Base-by-base conservation (phyloP, 2,797 vertebrate genomes). In the Eulemur rubriventer region DNA sequence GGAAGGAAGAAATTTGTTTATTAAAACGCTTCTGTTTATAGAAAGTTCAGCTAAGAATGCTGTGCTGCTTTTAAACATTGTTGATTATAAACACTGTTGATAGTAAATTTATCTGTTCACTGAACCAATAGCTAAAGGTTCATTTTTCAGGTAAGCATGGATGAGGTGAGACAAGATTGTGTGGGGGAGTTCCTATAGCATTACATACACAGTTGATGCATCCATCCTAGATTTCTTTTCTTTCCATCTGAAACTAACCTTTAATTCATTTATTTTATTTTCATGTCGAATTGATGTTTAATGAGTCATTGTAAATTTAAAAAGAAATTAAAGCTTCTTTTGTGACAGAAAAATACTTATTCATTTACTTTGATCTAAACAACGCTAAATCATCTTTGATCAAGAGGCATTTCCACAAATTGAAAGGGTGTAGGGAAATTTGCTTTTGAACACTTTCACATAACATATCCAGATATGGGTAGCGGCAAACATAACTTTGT, bases 321-420 rank as follows among this genome's bases (percentile, higher is more conserved):
- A 95, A 91, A 70, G 52, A 94, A 75, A 80, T 73, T 59, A 82
- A 89, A 73, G 52, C 38, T 59, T 52, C n/a, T 91, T 95, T 90
- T 67, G n/a, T 73, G 18, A 75, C 38, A 48, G 50, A 90, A 96
- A 96, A 93, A 73, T 70, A 59, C 24, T 87, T 95, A 46, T 30
- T 88, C 14, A 46, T 41, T 55, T 18, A 85, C 55, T 86, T 90
- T 85, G 26, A 30, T 55, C 59, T 95, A 75, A 95, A 82, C 30
- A 95, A 86, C 69, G 16, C 30, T 91, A 79, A 82, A 52, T n/a
- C 33, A 4, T 89, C 43, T 91, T 87, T 63, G 20, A 61, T 89
- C 73, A 89, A 89, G 26, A 84, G 0, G 10, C 9, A 46, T 61
- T 89, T 86, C 35, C 55, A 50, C 22, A 82, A 50, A 65, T 2